phyloP scores from a whole-genome alignment of 2,113 vertebrate species.

The Trachemys scripta region DNA sequence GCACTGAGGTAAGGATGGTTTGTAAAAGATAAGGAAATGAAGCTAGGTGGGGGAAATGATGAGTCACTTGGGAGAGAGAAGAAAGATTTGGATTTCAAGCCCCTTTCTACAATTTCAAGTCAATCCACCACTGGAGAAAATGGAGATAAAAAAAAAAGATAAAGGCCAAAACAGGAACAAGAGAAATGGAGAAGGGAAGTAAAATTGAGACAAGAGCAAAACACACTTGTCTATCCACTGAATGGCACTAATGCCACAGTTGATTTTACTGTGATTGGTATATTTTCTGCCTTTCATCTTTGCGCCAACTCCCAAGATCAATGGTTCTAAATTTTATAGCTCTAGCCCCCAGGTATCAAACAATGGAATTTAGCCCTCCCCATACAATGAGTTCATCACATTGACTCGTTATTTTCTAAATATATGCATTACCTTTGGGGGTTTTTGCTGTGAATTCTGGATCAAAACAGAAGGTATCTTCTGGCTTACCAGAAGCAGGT shows the following conservation, averaged over 20 bases:
- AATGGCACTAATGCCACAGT: background rate
- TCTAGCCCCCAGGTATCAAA: background rate
- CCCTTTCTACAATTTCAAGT: background rate
- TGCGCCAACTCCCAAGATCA: background rate
- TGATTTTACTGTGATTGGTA: background rate
- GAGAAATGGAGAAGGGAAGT: background rate
- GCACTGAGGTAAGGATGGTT: background rate
- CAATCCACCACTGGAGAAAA: background rate
- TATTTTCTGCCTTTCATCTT: background rate
- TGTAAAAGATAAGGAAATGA: background rate
- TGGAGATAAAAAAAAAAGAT: background rate
- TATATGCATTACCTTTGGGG: slow-evolving; percentile 88
- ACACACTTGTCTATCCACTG: background rate
- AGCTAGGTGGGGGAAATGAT: background rate
- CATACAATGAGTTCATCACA: background rate
- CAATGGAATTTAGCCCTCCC: background rate
- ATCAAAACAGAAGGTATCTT: slow-evolving; percentile 98
- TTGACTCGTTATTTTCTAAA: background rate
- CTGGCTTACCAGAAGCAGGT: slow-evolving; percentile 95
- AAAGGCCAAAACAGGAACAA: background rate
- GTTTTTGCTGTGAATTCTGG: slow-evolving; percentile 99
- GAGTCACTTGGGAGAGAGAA: background rate
- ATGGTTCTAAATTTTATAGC: background rate
- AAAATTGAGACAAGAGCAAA: background rate
- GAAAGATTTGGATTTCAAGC: background rate